phyloP scores from a whole-genome alignment of 2,797 vertebrate genomes.

The Micrastur ruficollis region DNA sequence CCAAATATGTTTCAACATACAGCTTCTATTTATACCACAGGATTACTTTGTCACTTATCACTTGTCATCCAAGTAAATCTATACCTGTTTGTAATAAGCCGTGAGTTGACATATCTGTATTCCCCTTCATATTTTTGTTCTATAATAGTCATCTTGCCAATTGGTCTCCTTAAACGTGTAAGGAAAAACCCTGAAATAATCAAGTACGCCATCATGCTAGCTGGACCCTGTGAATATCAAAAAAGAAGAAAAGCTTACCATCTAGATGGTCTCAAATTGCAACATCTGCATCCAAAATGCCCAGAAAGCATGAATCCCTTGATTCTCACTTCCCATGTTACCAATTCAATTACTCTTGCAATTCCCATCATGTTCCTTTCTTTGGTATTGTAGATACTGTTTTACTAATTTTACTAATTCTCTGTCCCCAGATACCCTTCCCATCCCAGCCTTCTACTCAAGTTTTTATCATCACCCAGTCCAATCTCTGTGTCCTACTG shows the following conservation, averaged over 20 bases:
- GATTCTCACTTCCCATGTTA: neutral
- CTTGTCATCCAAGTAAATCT: neutral
- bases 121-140: conserved; percentile 98
- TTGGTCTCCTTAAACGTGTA: conserved; percentile 92
- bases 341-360: neutral
- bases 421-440: neutral
- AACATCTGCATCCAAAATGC: neutral
- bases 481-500: neutral
- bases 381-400: neutral
- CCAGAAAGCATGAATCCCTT: neutral
- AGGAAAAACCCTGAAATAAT: conserved; percentile 93
- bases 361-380: neutral
- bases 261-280: neutral
- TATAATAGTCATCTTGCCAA: conserved; percentile 93
- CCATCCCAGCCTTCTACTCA: neutral
- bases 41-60: neutral
- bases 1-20: neutral
- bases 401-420: neutral
- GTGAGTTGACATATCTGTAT: conserved; percentile 95
- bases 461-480: neutral
- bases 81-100: conserved; percentile 97
- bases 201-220: conserved; percentile 93
- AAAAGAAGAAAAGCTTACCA: neutral
- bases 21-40: neutral
- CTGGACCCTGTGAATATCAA: conserved; percentile 82